These are phyloP conservation scores for Diachasmimorpha longicaudata DNA, from an alignment of 1,140 invertebrate genomes.

Conservation along the genomic window DNA sequence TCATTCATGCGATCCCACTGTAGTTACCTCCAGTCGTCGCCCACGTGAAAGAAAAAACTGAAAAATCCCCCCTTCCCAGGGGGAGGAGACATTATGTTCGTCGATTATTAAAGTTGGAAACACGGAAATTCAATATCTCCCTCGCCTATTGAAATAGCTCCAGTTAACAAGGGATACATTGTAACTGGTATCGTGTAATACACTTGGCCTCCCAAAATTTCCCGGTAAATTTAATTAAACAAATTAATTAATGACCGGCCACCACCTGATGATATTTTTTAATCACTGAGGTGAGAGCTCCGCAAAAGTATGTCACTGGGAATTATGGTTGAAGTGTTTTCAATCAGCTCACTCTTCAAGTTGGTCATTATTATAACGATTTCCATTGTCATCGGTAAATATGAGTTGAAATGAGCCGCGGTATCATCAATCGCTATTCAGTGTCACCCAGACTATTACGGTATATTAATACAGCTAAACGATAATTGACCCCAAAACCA, in stretches of 20 bases:
- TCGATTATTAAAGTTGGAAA: constrained; percentile 15
- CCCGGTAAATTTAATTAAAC: constrained; percentile 22
- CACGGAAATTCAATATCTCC: constrained; percentile 9
- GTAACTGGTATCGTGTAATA: not conserved
- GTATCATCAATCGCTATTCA: not conserved
- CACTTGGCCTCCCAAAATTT: not conserved
- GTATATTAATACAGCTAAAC: not conserved
- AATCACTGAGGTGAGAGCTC: not conserved
- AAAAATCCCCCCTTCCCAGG: not conserved
- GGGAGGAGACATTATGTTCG: not conserved
- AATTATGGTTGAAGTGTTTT: not conserved
- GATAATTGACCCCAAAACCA: not conserved
- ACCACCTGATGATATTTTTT: not conserved
- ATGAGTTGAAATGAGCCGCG: not conserved
- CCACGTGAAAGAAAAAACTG: not conserved
- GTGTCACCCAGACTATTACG: not conserved
- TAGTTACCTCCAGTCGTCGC: constrained; percentile 3
- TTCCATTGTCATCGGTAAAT: not conserved
- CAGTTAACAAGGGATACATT: constrained; percentile 11
- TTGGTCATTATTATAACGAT: not conserved
- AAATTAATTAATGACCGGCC: constrained; percentile 18
- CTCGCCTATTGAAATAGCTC: not conserved
- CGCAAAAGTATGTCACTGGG: not conserved
- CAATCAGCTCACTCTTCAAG: not conserved
- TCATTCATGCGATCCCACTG: not conserved